Evolutionary conservation across 2,797 vertebrate genomes (phyloP), one percentile per base, ranked within the genome.

Genomic region (Neosilurus mollespiculum): DNA sequence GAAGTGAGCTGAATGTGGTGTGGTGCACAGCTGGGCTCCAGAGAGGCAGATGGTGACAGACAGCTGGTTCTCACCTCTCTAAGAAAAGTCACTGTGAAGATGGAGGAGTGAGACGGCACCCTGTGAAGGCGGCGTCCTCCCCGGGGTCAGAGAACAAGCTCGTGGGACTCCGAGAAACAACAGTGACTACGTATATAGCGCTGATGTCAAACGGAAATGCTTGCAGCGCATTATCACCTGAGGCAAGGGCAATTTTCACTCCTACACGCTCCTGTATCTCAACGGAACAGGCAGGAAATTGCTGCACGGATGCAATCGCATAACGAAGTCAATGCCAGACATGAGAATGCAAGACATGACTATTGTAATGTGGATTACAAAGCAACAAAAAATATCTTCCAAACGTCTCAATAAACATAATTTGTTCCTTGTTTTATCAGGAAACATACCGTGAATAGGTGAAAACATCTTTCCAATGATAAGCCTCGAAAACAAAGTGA

Each of bases 51-150:
- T 81, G 82, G 86, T 85, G 89, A 90, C 83, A 90, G 89, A 90
- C 87, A 85, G 86, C 87, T 89, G 85, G 84, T 90, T 89, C 87
- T 84, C 89, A 87, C 89, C 88, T 89, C 83, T 81, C 78, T 66
- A 70, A 89, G 84, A 80, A 66, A 77, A 81, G 84, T 53, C 81
- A 64, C 26, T 59, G 85, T 70, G 78, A 81, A 78, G 86, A 84
- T 49, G 81, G 66, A 72, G 80, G 83, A 72, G 78, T 78, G 66
- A 86, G 81, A 67, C 76, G 64, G 69, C 77, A 78, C 83, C 80
- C 78, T 61, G 73, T 53, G 54, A 80, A 43, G 49, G 26, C 76
- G 6, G 79, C 75, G 43, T 43, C 58, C 26, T 76, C 26, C 75
- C 66, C 59, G 20, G 82, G 84, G 87, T 85, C 86, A 86, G 79